A percentile compares a stretch with the other conserved stretches of the same genome.
Conservation (phyloP, 2,797 vertebrate species). For the Falco novaeseelandiae region DNA sequence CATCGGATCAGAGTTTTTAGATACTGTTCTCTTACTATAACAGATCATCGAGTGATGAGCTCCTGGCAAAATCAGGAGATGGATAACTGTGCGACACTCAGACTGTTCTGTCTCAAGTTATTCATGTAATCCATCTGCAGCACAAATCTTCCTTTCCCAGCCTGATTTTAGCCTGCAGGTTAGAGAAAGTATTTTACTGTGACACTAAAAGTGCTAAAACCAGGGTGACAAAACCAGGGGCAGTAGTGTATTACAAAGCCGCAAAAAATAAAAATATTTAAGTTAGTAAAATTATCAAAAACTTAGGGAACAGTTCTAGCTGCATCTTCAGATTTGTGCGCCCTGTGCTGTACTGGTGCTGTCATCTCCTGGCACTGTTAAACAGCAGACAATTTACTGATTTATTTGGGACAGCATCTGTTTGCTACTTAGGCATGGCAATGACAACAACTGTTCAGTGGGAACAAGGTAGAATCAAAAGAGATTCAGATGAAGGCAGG, state of each 20-base stretch:
- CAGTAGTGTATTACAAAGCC: neutral
- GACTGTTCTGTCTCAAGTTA: neutral
- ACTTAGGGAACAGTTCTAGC: neutral
- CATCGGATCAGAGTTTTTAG: neutral
- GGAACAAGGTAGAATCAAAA: neutral
- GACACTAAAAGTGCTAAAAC: neutral
- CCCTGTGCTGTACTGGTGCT: neutral
- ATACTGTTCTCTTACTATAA: neutral
- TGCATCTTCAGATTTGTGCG: neutral
- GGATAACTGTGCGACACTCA: neutral
- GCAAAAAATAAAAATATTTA: neutral
- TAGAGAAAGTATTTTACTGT: neutral
- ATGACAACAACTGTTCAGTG: neutral
- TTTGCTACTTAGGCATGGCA: neutral
- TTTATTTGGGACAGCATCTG: neutral
- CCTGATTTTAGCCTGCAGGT: neutral
- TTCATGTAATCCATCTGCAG: neutral
- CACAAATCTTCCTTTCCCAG: neutral
- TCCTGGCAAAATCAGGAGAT: neutral
- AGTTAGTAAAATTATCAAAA: neutral
- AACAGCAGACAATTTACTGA: neutral
- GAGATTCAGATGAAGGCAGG: neutral
- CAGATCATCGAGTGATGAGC: neutral
- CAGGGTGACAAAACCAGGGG: fast-evolving
- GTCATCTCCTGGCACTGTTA: neutral